phyloP scores from a whole-genome alignment of 1,140 invertebrate genomes.

The Listronotus oregonensis region DNA sequence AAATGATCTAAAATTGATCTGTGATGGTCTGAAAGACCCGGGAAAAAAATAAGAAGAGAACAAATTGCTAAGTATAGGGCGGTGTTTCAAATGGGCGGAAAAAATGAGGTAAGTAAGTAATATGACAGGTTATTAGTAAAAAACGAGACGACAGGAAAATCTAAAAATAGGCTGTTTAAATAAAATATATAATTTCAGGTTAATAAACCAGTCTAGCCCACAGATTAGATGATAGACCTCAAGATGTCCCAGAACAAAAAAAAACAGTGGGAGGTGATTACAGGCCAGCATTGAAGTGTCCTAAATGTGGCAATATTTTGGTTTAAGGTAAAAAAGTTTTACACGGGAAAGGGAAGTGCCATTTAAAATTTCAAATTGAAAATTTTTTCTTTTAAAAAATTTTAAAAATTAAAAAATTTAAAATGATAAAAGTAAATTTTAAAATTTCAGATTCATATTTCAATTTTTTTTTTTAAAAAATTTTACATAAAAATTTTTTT shows the following conservation, averaged over 20 bases:
- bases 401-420: no score
- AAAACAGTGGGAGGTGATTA: slow-evolving; percentile 10
- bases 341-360: no score
- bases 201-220: slow-evolving; percentile 61
- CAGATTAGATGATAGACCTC: slow-evolving; percentile 57
- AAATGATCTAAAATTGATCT: slow-evolving; percentile 88
- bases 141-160: no score
- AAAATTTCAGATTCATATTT: not conserved
- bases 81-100: slow-evolving; percentile 71
- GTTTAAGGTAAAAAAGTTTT: slow-evolving; percentile 58
- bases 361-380: no score
- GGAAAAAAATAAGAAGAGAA: slow-evolving; percentile 73
- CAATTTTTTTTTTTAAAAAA: slow-evolving; percentile 15
- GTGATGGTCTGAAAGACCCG: slow-evolving; percentile 79
- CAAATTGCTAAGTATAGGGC: slow-evolving; percentile 83
- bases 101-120: slow-evolving; percentile 59
- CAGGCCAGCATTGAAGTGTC: slow-evolving; percentile 69
- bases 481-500: no score
- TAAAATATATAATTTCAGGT: slow-evolving; percentile 23
- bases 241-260: slow-evolving; percentile 34
- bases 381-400: no score
- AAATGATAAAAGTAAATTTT: no score
- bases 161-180: no score
- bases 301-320: slow-evolving; percentile 75
- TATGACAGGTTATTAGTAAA: no score